Percentiles rank a stretch among this genome's conserved stretches.
phyloP scores from a whole-genome alignment of 2,888 invertebrate species.

The Synergus gifuensis region DNA sequence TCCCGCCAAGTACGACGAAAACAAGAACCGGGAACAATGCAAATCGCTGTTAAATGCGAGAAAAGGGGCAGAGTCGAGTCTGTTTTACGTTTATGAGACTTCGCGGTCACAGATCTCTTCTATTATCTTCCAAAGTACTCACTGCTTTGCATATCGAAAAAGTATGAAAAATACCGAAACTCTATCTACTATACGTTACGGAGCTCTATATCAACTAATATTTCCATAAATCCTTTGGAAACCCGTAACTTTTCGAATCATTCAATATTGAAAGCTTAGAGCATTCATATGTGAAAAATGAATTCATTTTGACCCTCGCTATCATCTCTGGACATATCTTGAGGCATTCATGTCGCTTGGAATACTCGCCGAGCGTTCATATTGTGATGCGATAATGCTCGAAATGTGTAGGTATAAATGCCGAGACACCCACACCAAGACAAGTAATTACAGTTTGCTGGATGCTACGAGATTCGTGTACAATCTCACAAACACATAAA shows the following conservation, averaged over 20 bases:
- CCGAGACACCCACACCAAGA: not conserved
- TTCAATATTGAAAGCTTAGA: too few relatives aligned
- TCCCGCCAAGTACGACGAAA: slow-evolving; percentile 52
- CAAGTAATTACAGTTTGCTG: not conserved
- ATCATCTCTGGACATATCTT: not conserved
- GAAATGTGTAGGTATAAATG: slow-evolving; percentile 12
- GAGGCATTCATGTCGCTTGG: not conserved
- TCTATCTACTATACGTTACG: too few relatives aligned
- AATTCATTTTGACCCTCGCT: too few relatives aligned
- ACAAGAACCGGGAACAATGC: slow-evolving; percentile 56
- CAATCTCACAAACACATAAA: not conserved
- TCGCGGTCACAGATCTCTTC: slow-evolving; percentile 22
- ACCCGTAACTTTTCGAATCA: too few relatives aligned
- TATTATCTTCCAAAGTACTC: slow-evolving; percentile 1
- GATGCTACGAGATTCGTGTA: slow-evolving; percentile 4
- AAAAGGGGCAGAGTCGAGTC: slow-evolving; percentile 48
- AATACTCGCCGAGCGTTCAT: not conserved
- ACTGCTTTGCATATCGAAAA: not conserved
- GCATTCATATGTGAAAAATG: too few relatives aligned
- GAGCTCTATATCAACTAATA: too few relatives aligned
- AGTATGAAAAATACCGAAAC: not conserved
- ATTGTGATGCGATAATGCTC: slow-evolving; percentile 30
- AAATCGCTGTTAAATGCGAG: slow-evolving; percentile 56
- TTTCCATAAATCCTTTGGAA: too few relatives aligned
- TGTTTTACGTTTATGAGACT: slow-evolving; percentile 50